Evolutionary conservation across 2,888 invertebrate genomes (phyloP), one percentile per base, ranked within the genome.

Genomic region (Conchocele bisecta): DNA sequence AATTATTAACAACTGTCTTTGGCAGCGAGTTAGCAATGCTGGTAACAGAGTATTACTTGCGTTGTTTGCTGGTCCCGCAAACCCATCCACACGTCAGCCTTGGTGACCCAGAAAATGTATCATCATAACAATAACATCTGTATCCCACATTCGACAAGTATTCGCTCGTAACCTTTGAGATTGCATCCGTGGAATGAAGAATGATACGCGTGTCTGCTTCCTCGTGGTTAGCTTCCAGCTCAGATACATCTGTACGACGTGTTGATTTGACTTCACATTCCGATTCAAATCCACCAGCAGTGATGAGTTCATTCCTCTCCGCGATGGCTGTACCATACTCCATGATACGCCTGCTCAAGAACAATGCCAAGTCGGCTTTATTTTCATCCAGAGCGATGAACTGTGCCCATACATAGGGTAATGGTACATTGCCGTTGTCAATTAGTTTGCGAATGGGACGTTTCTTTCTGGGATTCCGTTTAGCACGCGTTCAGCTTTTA

Each of bases 331-430:
- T 24, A 7, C 42, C 22, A 17, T 13, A 42, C 2, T 15, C 15
- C 11, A 29, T 17, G n/a, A 58, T 26, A 11, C 5, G 11, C 20
- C 37, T 39, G 15, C 37, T 58, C 7, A 71, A 46, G 44, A 69
- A 61, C 0, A 11, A n/a, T 22, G 54, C 61, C 15, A 70, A 41
- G 28, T 68, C 54, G 13, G 56, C 54, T 48, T 61, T 71, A 39
- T 71, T 71, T 22, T 71, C 71, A 29, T 44, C 41, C 22, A 53
- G 20, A n/a, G 51, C 46, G 22, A 71, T 69, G 48, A 70, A 71
- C 24, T 60, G 33, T 17, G 33, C 58, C 60, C 60, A 70, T n/a
- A n/a, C n/a, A n/a, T n/a, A n/a, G 17, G 48, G 65, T 24, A 48
- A 37, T 66, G 50, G 50, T 31, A 48, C n/a, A n/a, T n/a, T n/a